Evolutionary conservation across 2,888 invertebrate genomes (phyloP).

Genomic region (Xanthia togata): DNA sequence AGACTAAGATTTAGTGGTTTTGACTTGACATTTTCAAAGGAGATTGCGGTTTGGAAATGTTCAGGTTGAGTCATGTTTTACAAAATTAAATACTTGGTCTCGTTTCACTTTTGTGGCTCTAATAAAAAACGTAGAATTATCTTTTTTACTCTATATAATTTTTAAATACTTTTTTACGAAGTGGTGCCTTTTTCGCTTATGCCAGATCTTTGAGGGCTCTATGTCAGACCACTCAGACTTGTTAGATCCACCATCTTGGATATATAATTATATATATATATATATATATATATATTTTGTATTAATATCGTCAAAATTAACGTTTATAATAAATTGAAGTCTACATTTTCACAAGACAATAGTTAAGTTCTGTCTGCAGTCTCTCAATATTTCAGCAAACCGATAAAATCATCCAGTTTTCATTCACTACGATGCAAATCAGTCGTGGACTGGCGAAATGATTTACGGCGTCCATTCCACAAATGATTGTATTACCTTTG

Average conservation of each 20-base stretch:
- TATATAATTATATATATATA: too few species aligned
- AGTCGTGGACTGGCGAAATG: slow-evolving; percentile 38
- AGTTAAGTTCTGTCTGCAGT: background rate
- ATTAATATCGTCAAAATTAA: background rate
- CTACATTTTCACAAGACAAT: background rate
- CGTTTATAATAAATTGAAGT: background rate
- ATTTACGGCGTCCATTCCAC: slow-evolving; percentile 42
- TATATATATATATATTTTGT: too few species aligned
- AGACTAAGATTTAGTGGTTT: slow-evolving; percentile 4
- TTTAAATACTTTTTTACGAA: background rate
- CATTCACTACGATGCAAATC: slow-evolving; percentile 39
- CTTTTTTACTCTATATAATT: background rate
- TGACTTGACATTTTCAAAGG: slow-evolving; percentile 8
- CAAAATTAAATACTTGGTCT: background rate
- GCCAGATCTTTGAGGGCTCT: background rate
- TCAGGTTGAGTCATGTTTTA: background rate
- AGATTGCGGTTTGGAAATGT: background rate
- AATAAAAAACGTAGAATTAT: background rate
- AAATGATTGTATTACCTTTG: slow-evolving; percentile 50
- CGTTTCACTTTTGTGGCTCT: background rate
- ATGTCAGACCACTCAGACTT: too few species aligned
- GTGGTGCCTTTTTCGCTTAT: background rate
- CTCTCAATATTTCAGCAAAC: slow-evolving; percentile 25
- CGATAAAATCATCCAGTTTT: slow-evolving; percentile 22
- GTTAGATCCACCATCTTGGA: background rate